Conservation (phyloP, 2,113 vertebrate species). For the Myotis brandtii region DNA sequence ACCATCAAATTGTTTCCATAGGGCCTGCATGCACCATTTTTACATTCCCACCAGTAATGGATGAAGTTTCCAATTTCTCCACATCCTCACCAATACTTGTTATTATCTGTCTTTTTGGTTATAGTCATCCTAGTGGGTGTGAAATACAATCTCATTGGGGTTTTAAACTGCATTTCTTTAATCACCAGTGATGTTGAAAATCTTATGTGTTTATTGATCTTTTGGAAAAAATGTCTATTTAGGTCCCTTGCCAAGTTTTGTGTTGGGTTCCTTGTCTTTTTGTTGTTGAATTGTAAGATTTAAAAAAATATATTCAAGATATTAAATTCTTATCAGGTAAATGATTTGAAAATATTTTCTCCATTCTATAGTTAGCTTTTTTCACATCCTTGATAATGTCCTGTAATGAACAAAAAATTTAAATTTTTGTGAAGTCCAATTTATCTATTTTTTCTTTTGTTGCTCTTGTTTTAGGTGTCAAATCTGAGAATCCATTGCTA, state of each 20-base stretch:
- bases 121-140: background rate
- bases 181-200: background rate
- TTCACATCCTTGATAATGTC: constrained; percentile 7
- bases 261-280: background rate
- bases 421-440: constrained; percentile 10
- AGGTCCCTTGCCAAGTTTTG: constrained; percentile 2
- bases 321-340: constrained; percentile 33
- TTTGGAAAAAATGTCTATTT: constrained; percentile 13
- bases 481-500: constrained; percentile 24
- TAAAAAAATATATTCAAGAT: background rate
- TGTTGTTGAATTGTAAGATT: background rate
- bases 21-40: background rate
- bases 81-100: background rate
- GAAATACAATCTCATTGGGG: background rate
- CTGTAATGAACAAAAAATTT: background rate
- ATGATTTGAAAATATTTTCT: constrained; percentile 39
- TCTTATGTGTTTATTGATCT: background rate
- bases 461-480: constrained; percentile 28
- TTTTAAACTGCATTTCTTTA: constrained; percentile 37
- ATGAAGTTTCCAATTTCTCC: background rate
- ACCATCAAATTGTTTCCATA: constrained; percentile 8
- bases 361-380: constrained; percentile 18
- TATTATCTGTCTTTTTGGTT: background rate
- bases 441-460: constrained; percentile 16
- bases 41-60: background rate